phyloP scores from a whole-genome alignment of 2,888 invertebrate species.

The Zygothrica quintamaculata region DNA sequence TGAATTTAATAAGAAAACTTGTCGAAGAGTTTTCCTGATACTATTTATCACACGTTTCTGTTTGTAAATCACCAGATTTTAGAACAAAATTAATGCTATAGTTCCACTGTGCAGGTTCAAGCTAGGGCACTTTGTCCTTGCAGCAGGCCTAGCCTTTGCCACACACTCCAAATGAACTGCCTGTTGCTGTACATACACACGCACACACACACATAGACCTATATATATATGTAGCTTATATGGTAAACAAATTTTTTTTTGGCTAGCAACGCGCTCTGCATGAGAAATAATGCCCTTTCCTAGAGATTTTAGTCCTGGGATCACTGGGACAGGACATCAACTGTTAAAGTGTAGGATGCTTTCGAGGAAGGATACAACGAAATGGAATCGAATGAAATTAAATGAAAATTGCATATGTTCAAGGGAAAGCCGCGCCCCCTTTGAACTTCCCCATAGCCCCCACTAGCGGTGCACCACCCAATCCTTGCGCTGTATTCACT shows the following conservation, averaged over 20 bases:
- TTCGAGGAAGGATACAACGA: slow-evolving; percentile 14
- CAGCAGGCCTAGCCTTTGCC: slow-evolving; percentile 1
- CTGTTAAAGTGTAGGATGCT: slow-evolving; percentile 21
- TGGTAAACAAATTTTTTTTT: slow-evolving; percentile 39
- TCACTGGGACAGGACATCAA: neutral
- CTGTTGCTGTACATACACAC: slow-evolving; percentile 42
- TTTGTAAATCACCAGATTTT: too few species aligned
- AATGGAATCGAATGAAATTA: slow-evolving; percentile 58
- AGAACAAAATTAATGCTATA: neutral
- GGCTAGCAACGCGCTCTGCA: slow-evolving; percentile 47
- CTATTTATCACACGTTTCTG: too few species aligned
- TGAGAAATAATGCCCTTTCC: slow-evolving; percentile 38
- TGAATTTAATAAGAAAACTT: too few species aligned
- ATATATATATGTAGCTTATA: slow-evolving; percentile 1
- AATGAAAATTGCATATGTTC: slow-evolving; percentile 50
- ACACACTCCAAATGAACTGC: slow-evolving; percentile 41
- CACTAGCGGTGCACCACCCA: neutral
- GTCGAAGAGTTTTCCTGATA: too few species aligned
- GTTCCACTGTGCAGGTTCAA: slow-evolving; percentile 1
- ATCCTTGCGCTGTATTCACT: slow-evolving; percentile 20
- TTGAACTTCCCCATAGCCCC: neutral
- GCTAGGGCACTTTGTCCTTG: too few species aligned
- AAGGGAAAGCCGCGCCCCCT: neutral
- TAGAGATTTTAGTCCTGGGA: neutral
- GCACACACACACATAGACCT: neutral